Evolutionary conservation across 2,888 invertebrate genomes (phyloP).

Genomic region (Rhingia rostrata): DNA sequence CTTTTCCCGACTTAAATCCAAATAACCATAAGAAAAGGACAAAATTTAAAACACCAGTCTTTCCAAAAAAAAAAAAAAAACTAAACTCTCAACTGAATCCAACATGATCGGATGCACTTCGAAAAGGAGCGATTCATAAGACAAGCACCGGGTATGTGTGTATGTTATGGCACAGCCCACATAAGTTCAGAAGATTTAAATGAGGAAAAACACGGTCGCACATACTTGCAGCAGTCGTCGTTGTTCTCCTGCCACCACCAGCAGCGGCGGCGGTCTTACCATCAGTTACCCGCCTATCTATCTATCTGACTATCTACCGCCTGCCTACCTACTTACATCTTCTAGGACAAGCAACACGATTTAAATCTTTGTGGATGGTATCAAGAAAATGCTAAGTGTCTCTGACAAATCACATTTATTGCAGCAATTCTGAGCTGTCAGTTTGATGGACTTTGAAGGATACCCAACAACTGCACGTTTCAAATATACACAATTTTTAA

Average conservation of each 20-base stretch:
- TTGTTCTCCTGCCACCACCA: conserved; percentile 16
- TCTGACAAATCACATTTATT: conserved; percentile 75
- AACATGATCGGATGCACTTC: conserved; percentile 51
- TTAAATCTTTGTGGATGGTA: conserved; percentile 73
- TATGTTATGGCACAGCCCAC: conserved; percentile 60
- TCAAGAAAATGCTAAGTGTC: conserved; percentile 73
- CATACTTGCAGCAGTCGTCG: conserved; percentile 23
- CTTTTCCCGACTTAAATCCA: conserved; percentile 55
- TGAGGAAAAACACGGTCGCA: conserved; percentile 49
- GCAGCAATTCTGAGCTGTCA: conserved; percentile 74
- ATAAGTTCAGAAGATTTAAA: conserved; percentile 54
- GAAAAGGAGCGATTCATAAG: conserved; percentile 42
- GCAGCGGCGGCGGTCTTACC: conserved; percentile 14
- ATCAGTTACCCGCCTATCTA: conserved; percentile 45
- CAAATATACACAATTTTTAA: conserved; percentile 73
- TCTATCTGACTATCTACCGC: conserved; percentile 37
- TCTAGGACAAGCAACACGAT: conserved; percentile 69
- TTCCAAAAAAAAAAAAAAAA: conserved; percentile 32
- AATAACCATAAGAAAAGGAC: conserved; percentile 54
- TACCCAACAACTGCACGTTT: conserved; percentile 75
- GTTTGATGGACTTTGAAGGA: conserved; percentile 75
- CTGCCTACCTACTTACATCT: conserved; percentile 69
- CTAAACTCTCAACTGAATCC: conserved; percentile 25
- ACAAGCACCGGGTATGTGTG: conserved; percentile 16
- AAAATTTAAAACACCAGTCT: conserved; percentile 30